Evolutionary conservation across 2,888 invertebrate genomes (phyloP).

Genomic region (Meiosimyza decipiens): DNA sequence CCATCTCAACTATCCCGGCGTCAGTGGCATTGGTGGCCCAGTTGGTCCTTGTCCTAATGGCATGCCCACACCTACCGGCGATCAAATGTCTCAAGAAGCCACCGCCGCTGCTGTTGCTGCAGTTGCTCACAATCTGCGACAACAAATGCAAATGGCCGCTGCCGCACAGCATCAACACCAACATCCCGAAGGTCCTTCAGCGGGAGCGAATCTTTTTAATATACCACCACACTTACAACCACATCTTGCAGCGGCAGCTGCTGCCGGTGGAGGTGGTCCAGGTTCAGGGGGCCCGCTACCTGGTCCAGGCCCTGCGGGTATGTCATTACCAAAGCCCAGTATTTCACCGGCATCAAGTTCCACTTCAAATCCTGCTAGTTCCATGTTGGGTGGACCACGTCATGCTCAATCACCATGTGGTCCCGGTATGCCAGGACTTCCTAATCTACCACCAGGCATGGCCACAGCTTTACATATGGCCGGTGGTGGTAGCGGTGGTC

Average conservation of each 20-base stretch:
- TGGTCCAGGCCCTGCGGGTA: constrained; percentile 50
- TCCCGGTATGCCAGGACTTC: constrained; percentile 50
- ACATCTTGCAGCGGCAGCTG: constrained; percentile 48
- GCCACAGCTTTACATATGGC: constrained; percentile 57
- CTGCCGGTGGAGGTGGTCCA: constrained; percentile 39
- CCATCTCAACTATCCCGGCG: constrained; percentile 72
- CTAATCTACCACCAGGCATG: constrained; percentile 61
- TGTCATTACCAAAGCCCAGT: constrained; percentile 63
- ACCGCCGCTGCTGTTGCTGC: constrained; percentile 88
- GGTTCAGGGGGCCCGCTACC: constrained; percentile 37
- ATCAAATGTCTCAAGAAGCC: constrained; percentile 73
- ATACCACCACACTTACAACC: constrained; percentile 59
- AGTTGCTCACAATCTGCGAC: constrained; percentile 85
- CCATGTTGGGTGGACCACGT: constrained; percentile 50
- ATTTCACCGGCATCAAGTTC: constrained; percentile 64
- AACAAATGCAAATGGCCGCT: constrained; percentile 81
- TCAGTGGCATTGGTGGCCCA: constrained; percentile 45
- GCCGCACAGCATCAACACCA: constrained; percentile 68
- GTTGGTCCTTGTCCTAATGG: constrained; percentile 69
- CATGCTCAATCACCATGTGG: constrained; percentile 61
- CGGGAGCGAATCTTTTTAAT: constrained; percentile 68
- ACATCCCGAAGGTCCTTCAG: constrained; percentile 63
- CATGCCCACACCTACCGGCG: constrained; percentile 68
- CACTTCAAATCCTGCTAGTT: constrained; percentile 57
- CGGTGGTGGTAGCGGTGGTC: constrained; percentile 32